These are phyloP conservation scores for Sakesphorus luctuosus DNA, from an alignment of 2,113 vertebrate species.

Conservation along the genomic window DNA sequence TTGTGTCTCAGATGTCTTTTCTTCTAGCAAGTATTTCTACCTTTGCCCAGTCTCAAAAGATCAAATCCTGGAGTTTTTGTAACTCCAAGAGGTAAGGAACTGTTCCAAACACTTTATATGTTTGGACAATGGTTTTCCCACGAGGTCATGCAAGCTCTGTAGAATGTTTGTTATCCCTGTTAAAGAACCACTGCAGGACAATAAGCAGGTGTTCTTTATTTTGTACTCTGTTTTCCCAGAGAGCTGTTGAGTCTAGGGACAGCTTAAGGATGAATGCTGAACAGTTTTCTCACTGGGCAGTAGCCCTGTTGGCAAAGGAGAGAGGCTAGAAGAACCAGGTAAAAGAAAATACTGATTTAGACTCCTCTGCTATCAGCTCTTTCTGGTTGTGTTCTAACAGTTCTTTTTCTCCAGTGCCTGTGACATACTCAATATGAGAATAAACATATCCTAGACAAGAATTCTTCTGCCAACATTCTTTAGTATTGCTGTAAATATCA, in stretches of 20 bases:
- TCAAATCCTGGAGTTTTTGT: neutral
- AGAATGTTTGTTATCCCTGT: neutral
- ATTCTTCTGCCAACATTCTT: neutral
- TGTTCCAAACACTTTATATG: neutral
- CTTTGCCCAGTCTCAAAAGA: neutral
- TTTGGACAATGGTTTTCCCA: neutral
- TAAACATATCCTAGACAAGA: neutral
- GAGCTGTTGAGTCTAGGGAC: neutral
- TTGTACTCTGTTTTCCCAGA: neutral
- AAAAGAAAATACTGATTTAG: neutral
- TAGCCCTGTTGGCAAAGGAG: neutral
- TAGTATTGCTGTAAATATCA: neutral
- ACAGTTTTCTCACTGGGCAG: neutral
- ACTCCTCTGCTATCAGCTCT: neutral
- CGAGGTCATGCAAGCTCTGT: neutral
- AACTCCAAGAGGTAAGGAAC: neutral
- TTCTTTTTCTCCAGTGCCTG: neutral
- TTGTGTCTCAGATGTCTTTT: neutral
- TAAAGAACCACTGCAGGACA: neutral
- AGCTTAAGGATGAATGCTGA: neutral
- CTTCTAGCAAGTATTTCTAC: neutral
- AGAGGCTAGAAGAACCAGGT: neutral
- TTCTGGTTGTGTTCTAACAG: neutral
- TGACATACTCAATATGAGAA: neutral
- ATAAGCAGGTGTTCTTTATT: neutral